Base-by-base conservation (phyloP, 2,888 invertebrate species). In the Choreutis nemorana region DNA sequence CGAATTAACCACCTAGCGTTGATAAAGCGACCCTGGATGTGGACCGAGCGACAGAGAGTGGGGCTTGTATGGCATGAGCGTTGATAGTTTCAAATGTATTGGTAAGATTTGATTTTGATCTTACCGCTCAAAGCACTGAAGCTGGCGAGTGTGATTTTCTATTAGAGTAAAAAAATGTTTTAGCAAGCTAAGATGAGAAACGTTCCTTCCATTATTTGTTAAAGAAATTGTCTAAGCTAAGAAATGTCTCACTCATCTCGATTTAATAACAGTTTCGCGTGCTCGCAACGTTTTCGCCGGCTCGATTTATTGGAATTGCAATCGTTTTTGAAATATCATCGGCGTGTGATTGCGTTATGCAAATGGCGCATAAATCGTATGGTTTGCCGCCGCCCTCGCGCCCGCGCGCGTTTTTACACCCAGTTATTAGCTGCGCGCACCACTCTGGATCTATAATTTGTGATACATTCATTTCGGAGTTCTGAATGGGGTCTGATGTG, bases 391-490 rank as follows among this genome's bases (percentile, higher is more conserved):
- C 36, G 28, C 40, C 39, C 34, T 35, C 36, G 30, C 25, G 35
- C 37, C 36, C 36, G 24, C 26, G 24, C 31, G 32, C 28, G 29
- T 45, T 44, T 45, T 46, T 44, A 45, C 41, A 36, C 35, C 32
- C 31, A 32, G 32, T 32, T 31, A 43, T 45, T 39, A 40, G 18
- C n/a, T 26, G 26, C 14, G 36, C 35, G 27, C 26, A 26, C 15
- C 30, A 23, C 15, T n/a, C 25, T 28, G 26, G 26, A 34, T 36
- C 39, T 46, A 45, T 47, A 48, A 52, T 50, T 50, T 48, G 40
- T 40, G 41, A 35, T 41, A 37, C 42, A 42, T 45, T 45, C 41
- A 44, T 40, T 35, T 37, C 32, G 31, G 34, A 32, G 39, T 37
- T 37, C 39, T 47, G 47, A 48, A 46, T 47, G 44, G 44, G 30